These are phyloP conservation scores for Mustela lutreola DNA, from an alignment of 2,113 vertebrate genomes.

Conservation along the genomic window DNA sequence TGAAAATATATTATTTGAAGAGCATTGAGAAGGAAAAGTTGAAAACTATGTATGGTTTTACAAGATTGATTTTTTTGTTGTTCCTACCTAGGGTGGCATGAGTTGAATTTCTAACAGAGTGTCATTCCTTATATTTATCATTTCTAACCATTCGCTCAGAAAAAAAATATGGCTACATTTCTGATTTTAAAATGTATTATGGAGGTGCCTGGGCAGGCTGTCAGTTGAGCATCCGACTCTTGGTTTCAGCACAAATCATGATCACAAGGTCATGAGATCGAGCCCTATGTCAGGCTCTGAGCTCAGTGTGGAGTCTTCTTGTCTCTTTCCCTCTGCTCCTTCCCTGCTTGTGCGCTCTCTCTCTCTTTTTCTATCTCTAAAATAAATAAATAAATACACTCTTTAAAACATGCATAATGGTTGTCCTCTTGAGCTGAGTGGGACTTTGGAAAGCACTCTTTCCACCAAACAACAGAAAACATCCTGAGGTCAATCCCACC, in stretches of 20 bases:
- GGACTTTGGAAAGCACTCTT: not conserved
- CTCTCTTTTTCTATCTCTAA: not conserved
- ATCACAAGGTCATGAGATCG: not conserved
- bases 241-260: not conserved
- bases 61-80: conserved; percentile 10
- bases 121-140: not conserved
- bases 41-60: not conserved
- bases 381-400: not conserved
- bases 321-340: not conserved
- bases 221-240: not conserved
- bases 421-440: conserved; percentile 35
- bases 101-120: conserved; percentile 71
- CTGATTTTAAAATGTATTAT: conserved; percentile 48
- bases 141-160: not conserved
- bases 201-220: not conserved
- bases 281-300: not conserved
- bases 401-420: not conserved
- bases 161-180: not conserved
- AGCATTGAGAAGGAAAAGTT: conserved; percentile 41
- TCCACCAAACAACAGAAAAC: not conserved
- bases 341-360: not conserved
- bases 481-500: not conserved
- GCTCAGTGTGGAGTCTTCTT: not conserved
- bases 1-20: not conserved
- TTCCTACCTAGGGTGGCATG: not conserved